Conservation (phyloP, 2,888 invertebrate genomes). For the Tetragnatha montana region DNA sequence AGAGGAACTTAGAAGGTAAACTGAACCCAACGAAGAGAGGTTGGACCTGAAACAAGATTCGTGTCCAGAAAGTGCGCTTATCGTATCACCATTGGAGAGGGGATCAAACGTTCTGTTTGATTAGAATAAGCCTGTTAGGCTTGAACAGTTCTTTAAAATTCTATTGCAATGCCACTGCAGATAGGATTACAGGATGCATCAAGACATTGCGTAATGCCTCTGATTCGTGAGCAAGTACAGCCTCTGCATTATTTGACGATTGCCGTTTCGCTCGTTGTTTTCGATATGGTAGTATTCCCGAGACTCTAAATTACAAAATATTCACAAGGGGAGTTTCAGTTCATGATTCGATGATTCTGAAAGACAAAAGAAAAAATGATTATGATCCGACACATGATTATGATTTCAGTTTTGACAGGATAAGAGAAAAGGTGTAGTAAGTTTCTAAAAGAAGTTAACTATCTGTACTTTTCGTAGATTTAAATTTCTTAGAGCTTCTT, state of each 20-base stretch:
- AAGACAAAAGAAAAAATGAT: background rate
- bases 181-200: slow-evolving; percentile 1
- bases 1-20: slow-evolving; percentile 8
- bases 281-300: background rate
- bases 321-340: slow-evolving; percentile 21
- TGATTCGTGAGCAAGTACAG: background rate
- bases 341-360: background rate
- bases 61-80: background rate
- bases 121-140: slow-evolving; percentile 24
- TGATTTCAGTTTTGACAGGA: too few relatives aligned
- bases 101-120: slow-evolving; percentile 35
- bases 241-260: background rate
- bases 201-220: slow-evolving; percentile 42
- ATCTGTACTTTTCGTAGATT: too few relatives aligned
- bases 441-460: too few relatives aligned
- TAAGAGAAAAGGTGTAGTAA: too few relatives aligned
- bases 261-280: background rate
- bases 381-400: too few relatives aligned
- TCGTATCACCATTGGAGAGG: slow-evolving; percentile 35
- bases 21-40: slow-evolving; percentile 3
- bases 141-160: background rate
- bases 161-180: background rate
- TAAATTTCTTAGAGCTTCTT: too few relatives aligned
- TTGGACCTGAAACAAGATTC: slow-evolving; percentile 23
- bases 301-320: slow-evolving; percentile 20